phyloP scores from a whole-genome alignment of 2,888 invertebrate genomes.

The Mimachlamys varia region DNA sequence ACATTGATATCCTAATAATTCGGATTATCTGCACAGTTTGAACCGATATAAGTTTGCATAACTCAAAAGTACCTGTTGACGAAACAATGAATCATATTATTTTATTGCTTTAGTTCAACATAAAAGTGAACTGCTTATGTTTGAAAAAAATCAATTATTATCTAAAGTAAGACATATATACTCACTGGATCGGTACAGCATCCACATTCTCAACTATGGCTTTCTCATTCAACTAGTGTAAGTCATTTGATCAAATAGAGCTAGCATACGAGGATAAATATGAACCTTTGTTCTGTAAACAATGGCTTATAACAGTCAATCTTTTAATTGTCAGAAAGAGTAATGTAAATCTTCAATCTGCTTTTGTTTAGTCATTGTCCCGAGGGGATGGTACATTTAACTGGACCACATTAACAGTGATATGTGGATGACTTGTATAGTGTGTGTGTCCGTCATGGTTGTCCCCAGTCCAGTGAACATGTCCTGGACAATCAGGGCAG shows the following conservation, averaged over 20 bases:
- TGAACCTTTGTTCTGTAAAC: background rate
- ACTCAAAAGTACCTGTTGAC: too few relatives aligned
- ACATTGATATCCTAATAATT: too few relatives aligned
- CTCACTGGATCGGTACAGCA: background rate
- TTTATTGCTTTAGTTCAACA: too few relatives aligned
- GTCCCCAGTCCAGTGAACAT: background rate
- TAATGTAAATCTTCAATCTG: background rate
- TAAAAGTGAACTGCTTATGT: too few relatives aligned
- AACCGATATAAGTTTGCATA: too few relatives aligned
- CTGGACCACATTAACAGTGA: background rate
- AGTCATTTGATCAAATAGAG: background rate
- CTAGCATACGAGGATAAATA: background rate
- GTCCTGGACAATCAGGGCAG: background rate
- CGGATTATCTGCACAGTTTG: too few relatives aligned
- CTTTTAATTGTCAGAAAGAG: background rate
- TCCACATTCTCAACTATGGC: background rate
- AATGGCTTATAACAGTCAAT: background rate
- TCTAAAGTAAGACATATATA: background rate
- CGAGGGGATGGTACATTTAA: background rate
- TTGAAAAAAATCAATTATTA: too few relatives aligned
- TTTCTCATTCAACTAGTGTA: background rate
- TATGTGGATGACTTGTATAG: background rate
- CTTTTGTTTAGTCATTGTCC: too few relatives aligned
- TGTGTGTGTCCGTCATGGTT: slow-evolving; percentile 5
- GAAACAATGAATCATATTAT: too few relatives aligned